Percentiles rank a stretch among this genome's conserved stretches.
Conservation (phyloP, 2,797 vertebrate genomes). For the Neosilurus mollespiculum region DNA sequence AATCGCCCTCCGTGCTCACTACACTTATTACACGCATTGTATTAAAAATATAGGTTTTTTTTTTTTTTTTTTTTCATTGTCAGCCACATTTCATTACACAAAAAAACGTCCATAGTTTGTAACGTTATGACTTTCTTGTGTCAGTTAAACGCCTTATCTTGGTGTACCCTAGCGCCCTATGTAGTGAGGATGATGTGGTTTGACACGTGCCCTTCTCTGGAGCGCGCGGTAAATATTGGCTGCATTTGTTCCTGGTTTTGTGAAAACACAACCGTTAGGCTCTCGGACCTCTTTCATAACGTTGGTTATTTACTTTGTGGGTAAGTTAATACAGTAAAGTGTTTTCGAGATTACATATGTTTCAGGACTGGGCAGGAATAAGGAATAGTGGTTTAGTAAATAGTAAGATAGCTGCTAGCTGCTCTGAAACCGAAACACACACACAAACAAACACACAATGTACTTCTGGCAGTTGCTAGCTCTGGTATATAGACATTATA, state of each 20-base stretch:
- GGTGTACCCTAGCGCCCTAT: background rate
- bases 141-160: background rate
- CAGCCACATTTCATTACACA: background rate
- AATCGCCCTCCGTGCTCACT: background rate
- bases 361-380: background rate
- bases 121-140: background rate
- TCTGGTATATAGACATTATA: no score
- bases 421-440: no score
- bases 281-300: background rate
- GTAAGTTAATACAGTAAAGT: background rate
- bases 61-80: no score
- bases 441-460: no score
- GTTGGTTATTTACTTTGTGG: no score
- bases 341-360: no score
- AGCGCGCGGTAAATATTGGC: background rate
- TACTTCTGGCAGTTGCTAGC: no score
- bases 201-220: background rate
- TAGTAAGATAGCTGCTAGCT: no score
- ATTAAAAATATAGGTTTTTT: no score
- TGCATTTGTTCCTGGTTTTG: background rate
- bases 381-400: background rate
- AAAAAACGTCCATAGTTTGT: background rate
- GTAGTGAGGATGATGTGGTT: background rate
- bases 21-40: background rate
- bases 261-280: background rate